Percentiles rank a stretch among this genome's conserved stretches.
These are phyloP conservation scores for Baronia brevicornis DNA, from an alignment of 2,888 invertebrate species.

Conservation along the genomic window DNA sequence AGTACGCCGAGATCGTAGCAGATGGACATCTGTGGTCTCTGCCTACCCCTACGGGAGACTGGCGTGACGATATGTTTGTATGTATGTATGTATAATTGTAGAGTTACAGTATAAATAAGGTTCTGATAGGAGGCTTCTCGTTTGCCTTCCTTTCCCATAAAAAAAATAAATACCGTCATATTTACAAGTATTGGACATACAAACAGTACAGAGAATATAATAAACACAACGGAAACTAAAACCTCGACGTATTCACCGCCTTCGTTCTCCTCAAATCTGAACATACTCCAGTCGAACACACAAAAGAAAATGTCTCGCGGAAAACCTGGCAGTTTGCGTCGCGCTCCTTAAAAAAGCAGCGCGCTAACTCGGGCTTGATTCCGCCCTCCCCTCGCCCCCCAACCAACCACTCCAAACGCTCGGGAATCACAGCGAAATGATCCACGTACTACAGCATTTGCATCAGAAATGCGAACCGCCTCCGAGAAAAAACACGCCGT, in stretches of 20 bases:
- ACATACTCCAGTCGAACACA: conserved; percentile 4
- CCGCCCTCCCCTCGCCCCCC: conserved; percentile 29
- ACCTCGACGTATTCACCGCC: not conserved
- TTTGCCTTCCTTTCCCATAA: no score
- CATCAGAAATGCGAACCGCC: conserved; percentile 51
- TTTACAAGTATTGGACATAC: no score
- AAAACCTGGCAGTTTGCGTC: conserved; percentile 4
- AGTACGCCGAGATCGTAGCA: no score
- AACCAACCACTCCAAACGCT: conserved; percentile 48
- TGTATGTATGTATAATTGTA: no score
- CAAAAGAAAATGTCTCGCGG: conserved; percentile 2
- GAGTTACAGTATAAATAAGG: no score
- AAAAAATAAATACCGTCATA: no score
- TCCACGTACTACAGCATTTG: conserved; percentile 50
- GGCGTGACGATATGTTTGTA: no score
- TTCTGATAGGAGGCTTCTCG: no score
- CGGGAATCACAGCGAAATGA: conserved; percentile 62
- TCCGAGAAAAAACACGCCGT: conserved; percentile 32
- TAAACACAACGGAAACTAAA: not conserved
- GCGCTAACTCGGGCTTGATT: conserved; percentile 20
- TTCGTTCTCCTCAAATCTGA: conserved; percentile 12
- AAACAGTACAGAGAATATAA: not conserved
- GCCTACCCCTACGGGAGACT: no score
- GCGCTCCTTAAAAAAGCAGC: conserved; percentile 19
- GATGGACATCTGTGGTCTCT: no score